These are phyloP conservation scores for Hemicentrotus pulcherrimus DNA, from an alignment of 35 echinoderm and acorn worm species.

Conservation along the genomic window DNA sequence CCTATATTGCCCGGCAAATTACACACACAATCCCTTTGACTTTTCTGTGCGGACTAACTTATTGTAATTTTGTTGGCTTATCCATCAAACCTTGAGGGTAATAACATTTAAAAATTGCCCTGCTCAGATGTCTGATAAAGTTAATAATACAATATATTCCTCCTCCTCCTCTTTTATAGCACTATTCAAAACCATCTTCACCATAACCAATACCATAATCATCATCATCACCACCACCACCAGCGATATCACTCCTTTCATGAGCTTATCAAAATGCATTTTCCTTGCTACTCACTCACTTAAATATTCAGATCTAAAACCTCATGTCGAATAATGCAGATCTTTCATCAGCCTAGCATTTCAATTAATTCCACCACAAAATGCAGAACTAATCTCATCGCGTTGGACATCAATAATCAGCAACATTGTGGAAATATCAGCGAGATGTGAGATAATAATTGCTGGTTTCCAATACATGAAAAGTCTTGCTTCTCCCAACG, in stretches of 20 bases:
- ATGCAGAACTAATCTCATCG: background rate
- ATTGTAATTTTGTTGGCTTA: too few relatives aligned
- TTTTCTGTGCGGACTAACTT: too few relatives aligned
- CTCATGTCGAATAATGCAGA: background rate
- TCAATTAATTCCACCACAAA: background rate
- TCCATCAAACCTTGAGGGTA: too few relatives aligned
- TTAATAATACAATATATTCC: too few relatives aligned
- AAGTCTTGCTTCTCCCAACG: background rate
- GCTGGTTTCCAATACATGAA: background rate
- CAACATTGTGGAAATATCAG: background rate
- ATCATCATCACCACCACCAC: background rate
- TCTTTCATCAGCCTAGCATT: background rate
- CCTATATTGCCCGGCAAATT: too few relatives aligned
- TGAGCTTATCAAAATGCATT: background rate
- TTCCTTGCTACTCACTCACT: background rate
- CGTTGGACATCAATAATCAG: background rate
- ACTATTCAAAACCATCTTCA: background rate
- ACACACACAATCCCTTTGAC: too few relatives aligned
- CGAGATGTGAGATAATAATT: background rate
- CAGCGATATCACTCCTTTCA: background rate
- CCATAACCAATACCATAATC: background rate
- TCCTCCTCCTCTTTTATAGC: too few relatives aligned
- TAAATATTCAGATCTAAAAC: background rate
- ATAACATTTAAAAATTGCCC: too few relatives aligned
- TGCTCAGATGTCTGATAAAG: too few relatives aligned